Evolutionary conservation across 2,113 vertebrate species (phyloP).

Genomic region (Pyrgilauda ruficollis): DNA sequence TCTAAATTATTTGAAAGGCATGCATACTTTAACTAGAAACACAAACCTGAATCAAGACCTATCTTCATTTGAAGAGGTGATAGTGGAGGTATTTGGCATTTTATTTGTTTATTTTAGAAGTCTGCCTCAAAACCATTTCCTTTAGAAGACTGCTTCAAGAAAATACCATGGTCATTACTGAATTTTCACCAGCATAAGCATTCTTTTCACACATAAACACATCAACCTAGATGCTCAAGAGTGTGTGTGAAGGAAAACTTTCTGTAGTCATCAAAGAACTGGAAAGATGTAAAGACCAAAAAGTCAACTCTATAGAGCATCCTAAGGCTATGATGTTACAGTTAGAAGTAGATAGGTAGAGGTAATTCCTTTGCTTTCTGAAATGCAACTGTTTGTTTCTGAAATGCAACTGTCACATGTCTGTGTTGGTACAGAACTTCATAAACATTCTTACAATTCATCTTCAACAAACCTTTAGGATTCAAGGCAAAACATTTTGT

Average conservation of each 20-base stretch:
- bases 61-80: neutral
- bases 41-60: neutral
- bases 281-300: neutral
- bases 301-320: neutral
- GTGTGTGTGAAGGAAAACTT: neutral
- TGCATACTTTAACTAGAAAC: neutral
- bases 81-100: neutral
- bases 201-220: neutral
- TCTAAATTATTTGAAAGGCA: rapidly evolving
- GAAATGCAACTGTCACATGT: neutral
- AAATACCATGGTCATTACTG: neutral
- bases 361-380: neutral
- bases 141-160: neutral
- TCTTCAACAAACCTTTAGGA: neutral
- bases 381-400: neutral
- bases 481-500: neutral
- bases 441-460: neutral
- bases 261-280: neutral
- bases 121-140: neutral
- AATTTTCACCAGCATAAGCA: neutral
- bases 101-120: neutral
- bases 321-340: neutral
- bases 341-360: neutral
- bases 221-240: neutral
- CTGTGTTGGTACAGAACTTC: neutral